A percentile compares a stretch with the other conserved stretches of the same genome.
These are phyloP conservation scores for Sylvia borin DNA, from an alignment of 2,797 vertebrate species.

Conservation along the genomic window DNA sequence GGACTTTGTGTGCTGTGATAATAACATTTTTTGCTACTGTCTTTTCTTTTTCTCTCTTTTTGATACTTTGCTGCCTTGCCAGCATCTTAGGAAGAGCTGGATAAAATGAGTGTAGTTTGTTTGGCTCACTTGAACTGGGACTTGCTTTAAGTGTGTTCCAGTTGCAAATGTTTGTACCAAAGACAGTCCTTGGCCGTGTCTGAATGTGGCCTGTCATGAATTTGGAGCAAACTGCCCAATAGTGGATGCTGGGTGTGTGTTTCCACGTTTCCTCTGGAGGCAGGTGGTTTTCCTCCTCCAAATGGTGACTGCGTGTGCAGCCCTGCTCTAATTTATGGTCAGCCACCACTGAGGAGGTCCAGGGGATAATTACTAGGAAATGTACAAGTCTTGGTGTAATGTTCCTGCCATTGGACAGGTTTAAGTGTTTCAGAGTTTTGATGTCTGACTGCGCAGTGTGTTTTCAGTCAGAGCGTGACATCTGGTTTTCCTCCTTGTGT, in stretches of 20 bases:
- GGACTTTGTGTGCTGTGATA: neutral
- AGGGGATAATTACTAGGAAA: neutral
- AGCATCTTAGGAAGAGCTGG: neutral
- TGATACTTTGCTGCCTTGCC: neutral
- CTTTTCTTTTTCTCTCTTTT: neutral
- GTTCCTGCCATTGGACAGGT: neutral
- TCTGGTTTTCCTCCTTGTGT: slow-evolving; percentile 46
- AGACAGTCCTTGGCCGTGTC: neutral
- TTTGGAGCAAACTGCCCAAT: fast-evolving
- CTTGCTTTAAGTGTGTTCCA: neutral
- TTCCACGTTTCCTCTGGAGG: neutral
- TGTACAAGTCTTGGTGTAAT: neutral
- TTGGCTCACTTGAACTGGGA: neutral
- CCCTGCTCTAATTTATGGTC: neutral
- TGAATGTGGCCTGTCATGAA: neutral
- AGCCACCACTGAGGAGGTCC: neutral
- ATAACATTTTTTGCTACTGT: neutral
- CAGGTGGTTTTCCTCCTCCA: slow-evolving; percentile 12
- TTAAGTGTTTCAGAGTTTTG: neutral
- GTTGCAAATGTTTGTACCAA: fast-evolving
- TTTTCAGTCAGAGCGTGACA: neutral
- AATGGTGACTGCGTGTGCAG: neutral
- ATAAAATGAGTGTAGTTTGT: neutral
- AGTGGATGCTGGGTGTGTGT: neutral
- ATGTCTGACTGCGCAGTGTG: neutral